Evolutionary conservation across 2,797 vertebrate genomes (phyloP).

Genomic region (Hippopotamyrus pictus): DNA sequence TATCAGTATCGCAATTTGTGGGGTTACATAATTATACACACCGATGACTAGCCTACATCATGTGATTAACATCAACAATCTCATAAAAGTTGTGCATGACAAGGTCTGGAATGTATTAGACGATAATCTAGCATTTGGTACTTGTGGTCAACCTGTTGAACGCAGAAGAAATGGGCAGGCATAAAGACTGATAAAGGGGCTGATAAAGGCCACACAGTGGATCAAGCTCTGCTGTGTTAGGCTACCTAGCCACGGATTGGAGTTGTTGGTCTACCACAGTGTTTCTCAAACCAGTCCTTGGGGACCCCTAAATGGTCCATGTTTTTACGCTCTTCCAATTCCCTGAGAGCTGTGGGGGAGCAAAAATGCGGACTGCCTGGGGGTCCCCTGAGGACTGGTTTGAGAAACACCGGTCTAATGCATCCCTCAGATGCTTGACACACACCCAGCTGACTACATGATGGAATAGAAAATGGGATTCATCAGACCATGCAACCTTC

Average conservation of each 20-base stretch:
- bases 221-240: background rate
- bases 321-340: background rate
- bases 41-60: background rate
- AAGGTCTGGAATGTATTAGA: background rate
- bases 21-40: background rate
- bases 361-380: background rate
- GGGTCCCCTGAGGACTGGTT: background rate
- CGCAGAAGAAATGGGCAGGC: background rate
- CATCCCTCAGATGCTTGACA: background rate
- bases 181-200: background rate
- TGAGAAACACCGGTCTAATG: background rate
- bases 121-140: background rate
- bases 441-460: background rate
- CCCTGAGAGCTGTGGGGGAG: background rate
- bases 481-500: background rate
- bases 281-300: background rate
- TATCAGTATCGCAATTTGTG: background rate
- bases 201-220: background rate
- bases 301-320: background rate
- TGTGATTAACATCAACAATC: background rate
- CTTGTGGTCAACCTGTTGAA: background rate
- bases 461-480: background rate
- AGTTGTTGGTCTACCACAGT: background rate
- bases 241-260: background rate
- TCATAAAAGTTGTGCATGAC: background rate